Evolutionary conservation across 53 echinoderm and acorn worm species (phyloP).

Genomic region (Glandiceps talaboti): DNA sequence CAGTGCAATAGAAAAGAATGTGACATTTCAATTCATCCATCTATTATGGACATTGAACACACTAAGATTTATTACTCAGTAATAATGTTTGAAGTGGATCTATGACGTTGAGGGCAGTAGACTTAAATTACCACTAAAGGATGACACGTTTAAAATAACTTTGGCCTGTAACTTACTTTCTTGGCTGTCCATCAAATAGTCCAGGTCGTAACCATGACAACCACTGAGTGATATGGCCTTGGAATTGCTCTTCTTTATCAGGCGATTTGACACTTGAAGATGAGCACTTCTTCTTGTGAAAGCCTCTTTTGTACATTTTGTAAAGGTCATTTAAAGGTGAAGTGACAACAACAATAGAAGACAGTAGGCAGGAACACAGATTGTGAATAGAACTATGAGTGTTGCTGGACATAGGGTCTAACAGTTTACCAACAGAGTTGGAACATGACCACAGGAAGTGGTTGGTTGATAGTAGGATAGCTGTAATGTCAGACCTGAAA

Average conservation of each 20-base stretch:
- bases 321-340: slow-evolving; percentile 74
- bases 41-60: no score
- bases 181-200: slow-evolving; percentile 44
- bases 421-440: slow-evolving; percentile 36
- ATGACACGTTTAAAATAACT: no score
- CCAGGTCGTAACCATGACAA: slow-evolving; percentile 66
- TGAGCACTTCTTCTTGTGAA: slow-evolving; percentile 18
- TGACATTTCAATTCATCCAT: no score
- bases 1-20: no score
- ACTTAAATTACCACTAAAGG: no score
- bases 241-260: not conserved
- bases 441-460: slow-evolving; percentile 60
- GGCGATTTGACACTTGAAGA: not conserved
- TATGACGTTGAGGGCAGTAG: no score
- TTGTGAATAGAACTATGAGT: slow-evolving; percentile 52
- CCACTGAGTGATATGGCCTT: slow-evolving; percentile 18
- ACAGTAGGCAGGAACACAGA: slow-evolving; percentile 55
- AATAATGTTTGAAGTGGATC: no score
- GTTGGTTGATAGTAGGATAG: slow-evolving; percentile 54
- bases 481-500: slow-evolving; percentile 66
- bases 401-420: slow-evolving; percentile 20
- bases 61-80: no score
- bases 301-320: slow-evolving; percentile 72
- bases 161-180: slow-evolving; percentile 42
- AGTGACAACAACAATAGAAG: slow-evolving; percentile 57